A percentile compares a stretch with the other conserved stretches of the same genome.
These are phyloP conservation scores for Chromoteleia sp. DNA, from an alignment of 2,888 invertebrate genomes.

Conservation along the genomic window DNA sequence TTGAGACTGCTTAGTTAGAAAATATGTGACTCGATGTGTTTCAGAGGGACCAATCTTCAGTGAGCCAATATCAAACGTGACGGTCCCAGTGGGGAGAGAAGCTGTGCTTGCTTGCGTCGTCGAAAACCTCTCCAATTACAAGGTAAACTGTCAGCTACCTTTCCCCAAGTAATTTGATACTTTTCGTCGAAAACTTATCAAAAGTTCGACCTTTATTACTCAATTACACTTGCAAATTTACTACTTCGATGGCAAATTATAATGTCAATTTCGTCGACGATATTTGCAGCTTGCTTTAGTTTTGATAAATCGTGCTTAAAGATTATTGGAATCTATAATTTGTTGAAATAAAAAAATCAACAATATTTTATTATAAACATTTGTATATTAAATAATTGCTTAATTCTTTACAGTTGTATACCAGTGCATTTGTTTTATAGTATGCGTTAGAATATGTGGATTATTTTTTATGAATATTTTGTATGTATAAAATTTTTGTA, in stretches of 20 bases:
- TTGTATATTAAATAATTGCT: no score
- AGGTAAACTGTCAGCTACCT: constrained; percentile 87
- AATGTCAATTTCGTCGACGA: constrained; percentile 45
- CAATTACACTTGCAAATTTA: constrained; percentile 68
- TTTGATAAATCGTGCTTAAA: constrained; percentile 24
- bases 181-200: constrained; percentile 66
- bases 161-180: constrained; percentile 69
- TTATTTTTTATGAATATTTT: no score
- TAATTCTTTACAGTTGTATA: no score
- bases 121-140: constrained; percentile 93
- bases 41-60: constrained; percentile 93
- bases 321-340: background rate
- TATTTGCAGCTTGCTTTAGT: constrained; percentile 15
- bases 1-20: constrained; percentile 68
- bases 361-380: no score
- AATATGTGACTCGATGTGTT: constrained; percentile 79
- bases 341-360: background rate
- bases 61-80: constrained; percentile 93
- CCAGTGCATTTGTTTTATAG: no score
- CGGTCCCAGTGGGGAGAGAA: constrained; percentile 93
- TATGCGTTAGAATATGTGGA: no score
- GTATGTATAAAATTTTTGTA: no score
- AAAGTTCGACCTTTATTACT: constrained; percentile 69
- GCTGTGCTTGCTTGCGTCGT: constrained; percentile 93
- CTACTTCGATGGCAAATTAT: constrained; percentile 58